These are phyloP conservation scores for Copidosoma aretas DNA, from an alignment of 2,888 invertebrate species.

Conservation along the genomic window DNA sequence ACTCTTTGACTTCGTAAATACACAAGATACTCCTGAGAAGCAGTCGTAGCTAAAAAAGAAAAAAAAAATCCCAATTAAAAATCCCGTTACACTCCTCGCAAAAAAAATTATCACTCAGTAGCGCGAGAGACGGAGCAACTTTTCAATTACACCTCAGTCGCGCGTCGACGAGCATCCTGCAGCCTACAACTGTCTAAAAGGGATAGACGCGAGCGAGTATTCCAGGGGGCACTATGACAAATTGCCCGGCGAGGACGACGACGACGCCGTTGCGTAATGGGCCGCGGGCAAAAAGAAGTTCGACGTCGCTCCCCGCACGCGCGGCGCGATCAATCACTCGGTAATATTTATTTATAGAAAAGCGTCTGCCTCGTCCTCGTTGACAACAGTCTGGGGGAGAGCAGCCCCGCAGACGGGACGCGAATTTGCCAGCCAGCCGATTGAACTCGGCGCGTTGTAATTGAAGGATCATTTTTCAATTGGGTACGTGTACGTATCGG, in stretches of 20 bases:
- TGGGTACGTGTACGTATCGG: slow-evolving; percentile 11
- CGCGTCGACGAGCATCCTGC: too few species aligned
- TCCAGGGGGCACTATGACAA: slow-evolving; percentile 52
- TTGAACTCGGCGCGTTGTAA: slow-evolving; percentile 28
- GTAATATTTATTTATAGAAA: slow-evolving; percentile 58
- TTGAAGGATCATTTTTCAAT: slow-evolving; percentile 40
- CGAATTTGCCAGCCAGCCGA: not conserved
- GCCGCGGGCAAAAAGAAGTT: not conserved
- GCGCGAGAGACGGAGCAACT: too few species aligned
- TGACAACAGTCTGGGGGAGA: too few species aligned
- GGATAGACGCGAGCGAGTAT: not conserved
- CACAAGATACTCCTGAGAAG: too few species aligned
- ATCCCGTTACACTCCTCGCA: too few species aligned
- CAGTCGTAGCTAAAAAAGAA: too few species aligned
- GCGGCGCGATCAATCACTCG: slow-evolving; percentile 51
- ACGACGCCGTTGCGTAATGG: not conserved
- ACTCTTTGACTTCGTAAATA: too few species aligned
- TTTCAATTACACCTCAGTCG: too few species aligned
- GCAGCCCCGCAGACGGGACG: not conserved
- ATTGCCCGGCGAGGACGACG: slow-evolving; percentile 44
- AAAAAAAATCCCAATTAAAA: too few species aligned
- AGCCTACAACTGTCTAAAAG: not conserved
- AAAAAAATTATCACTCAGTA: too few species aligned
- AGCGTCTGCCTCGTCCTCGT: too few species aligned
- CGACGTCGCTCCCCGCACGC: not conserved